Base-by-base conservation (phyloP, 1,140 invertebrate genomes). In the Drosophila novamexicana region DNA sequence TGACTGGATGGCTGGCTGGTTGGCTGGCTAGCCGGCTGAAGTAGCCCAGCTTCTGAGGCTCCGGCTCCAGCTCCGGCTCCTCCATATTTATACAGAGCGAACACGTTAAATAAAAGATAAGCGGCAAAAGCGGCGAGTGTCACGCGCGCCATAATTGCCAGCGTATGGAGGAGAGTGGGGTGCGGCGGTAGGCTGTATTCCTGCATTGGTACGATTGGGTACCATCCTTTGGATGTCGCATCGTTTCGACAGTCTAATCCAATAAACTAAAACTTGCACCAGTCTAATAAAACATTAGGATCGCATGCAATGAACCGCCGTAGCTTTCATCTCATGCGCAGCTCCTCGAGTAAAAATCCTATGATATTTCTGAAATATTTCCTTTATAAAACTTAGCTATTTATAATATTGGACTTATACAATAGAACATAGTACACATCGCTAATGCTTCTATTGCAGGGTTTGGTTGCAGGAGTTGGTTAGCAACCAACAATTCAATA, bases 21-120 rank as follows among this genome's bases (percentile, higher is more conserved):
- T 45, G 32, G 29, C 44, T n/a, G 34, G 18, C 54, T n/a, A 16
- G 18, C 54, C n/a, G 45, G 29, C 54, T 32, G 1, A 42, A 42
- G 64, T 34, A n/a, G 29, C 34, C 14, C 14, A 22, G 42, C 71
- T 53, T 44, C 47, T 53, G 12, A 34, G 36, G 47, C 62, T 66
- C 7, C 32, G 37, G 47, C 40, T 32, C 1, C n/a, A 49, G 32
- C 67, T 54, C 45, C 36, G 58, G 71, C 83, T 77, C 49, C 61
- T 89, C 77, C 84, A 89, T 89, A 89, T 88, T 88, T 88, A 88
- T 88, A 88, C 84, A 84, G 84, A 84, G 80, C 77, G 77, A 66
- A 77, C 77, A 84, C 79, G 85, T 88, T 88, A 88, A 88, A 88
- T 88, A 88, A 88, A 88, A 88, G 83, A 88, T 88, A 88, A 88